Conservation (phyloP, 2,888 invertebrate species). For the Chrysopilus asiliformis region DNA sequence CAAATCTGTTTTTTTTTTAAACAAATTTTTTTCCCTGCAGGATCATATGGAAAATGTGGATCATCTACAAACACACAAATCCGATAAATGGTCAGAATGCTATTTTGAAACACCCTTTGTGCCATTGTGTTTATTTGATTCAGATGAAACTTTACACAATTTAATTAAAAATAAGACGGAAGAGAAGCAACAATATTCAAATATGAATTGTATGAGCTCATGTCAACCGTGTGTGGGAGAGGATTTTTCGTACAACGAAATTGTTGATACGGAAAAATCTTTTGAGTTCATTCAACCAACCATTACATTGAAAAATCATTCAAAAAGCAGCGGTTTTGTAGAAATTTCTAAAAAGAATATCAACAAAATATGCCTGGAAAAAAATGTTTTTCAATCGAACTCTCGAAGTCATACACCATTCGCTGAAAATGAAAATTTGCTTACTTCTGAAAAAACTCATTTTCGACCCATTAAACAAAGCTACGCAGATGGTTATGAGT, state of each 20-base stretch:
- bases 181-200: slow-evolving; percentile 6
- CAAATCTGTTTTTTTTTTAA: not conserved
- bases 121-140: slow-evolving; percentile 10
- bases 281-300: too few species aligned
- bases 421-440: slow-evolving; percentile 46
- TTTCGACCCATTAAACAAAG: slow-evolving; percentile 63
- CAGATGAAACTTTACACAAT: slow-evolving; percentile 2
- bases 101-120: slow-evolving; percentile 16
- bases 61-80: slow-evolving; percentile 16
- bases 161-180: slow-evolving; percentile 6
- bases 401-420: not conserved
- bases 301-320: slow-evolving; percentile 25
- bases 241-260: not conserved
- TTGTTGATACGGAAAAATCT: not conserved
- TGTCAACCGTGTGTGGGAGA: slow-evolving; percentile 3
- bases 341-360: slow-evolving; percentile 14
- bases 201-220: not conserved
- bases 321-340: slow-evolving; percentile 23
- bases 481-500: slow-evolving; percentile 58
- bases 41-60: slow-evolving; percentile 9
- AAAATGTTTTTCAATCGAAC: too few species aligned
- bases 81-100: slow-evolving; percentile 27
- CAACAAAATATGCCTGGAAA: too few species aligned
- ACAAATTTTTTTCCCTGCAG: too few species aligned
- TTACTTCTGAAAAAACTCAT: slow-evolving; percentile 67